Percentiles rank a stretch among this genome's conserved stretches.
Conservation (phyloP, 1,140 invertebrate genomes). For the Drosophila gunungcola region DNA sequence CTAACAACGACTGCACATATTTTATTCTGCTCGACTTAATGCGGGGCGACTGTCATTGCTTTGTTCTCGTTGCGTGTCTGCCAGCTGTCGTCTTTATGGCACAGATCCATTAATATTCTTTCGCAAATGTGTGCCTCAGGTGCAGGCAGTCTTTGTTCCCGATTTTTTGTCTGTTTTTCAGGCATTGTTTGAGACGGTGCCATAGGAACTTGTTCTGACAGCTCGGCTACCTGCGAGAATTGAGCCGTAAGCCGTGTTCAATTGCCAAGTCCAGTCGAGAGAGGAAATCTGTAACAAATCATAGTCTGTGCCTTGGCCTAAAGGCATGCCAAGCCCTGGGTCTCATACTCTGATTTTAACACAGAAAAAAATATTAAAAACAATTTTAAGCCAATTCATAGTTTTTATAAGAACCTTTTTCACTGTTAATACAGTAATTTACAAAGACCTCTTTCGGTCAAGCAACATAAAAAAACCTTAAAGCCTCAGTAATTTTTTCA, state of each 20-base stretch:
- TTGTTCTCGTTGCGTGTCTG: slow-evolving; percentile 71
- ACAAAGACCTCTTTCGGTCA: too few species aligned
- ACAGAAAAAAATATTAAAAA: not conserved
- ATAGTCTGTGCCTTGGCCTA: slow-evolving; percentile 49
- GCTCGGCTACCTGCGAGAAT: slow-evolving; percentile 45
- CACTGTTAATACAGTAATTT: too few species aligned
- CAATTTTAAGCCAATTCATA: too few species aligned
- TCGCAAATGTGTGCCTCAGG: slow-evolving; percentile 57
- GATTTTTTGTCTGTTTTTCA: slow-evolving; percentile 24
- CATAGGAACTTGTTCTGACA: slow-evolving; percentile 42
- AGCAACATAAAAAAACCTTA: too few species aligned
- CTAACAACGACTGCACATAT: slow-evolving; percentile 52
- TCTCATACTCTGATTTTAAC: not conserved
- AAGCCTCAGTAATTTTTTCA: too few species aligned
- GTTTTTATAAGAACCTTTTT: too few species aligned
- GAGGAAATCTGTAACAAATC: slow-evolving; percentile 72
- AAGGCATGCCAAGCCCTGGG: slow-evolving; percentile 23
- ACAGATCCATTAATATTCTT: slow-evolving; percentile 74
- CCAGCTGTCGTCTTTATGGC: slow-evolving; percentile 80
- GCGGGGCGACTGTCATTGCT: slow-evolving; percentile 58
- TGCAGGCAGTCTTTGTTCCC: slow-evolving; percentile 40
- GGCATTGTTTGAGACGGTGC: slow-evolving; percentile 61
- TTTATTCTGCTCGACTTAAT: slow-evolving; percentile 81
- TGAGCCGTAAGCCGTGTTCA: slow-evolving; percentile 67
- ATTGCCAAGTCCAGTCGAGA: slow-evolving; percentile 39